Base-by-base conservation (phyloP, 23 tunicate species). In the Phallusia fumigata region DNA sequence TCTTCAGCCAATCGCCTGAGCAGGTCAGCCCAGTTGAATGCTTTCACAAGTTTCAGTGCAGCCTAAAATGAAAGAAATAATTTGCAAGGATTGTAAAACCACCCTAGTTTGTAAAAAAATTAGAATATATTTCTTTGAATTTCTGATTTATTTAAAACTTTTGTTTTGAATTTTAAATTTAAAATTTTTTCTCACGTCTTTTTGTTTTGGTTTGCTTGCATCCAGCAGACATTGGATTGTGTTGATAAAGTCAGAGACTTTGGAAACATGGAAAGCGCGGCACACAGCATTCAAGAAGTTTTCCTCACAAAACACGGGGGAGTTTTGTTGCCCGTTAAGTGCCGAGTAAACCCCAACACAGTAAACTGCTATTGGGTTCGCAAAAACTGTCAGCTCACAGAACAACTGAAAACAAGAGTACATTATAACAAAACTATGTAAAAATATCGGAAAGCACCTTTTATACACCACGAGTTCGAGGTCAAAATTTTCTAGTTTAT, bases 21-120 rank as follows among this genome's bases (percentile, higher is more conserved):
- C 82, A 87, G 75, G n/a, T 87, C 86, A 16, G 81, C 86, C 91
- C 91, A 87, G 49, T 87, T 87, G 86, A 87, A 87, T 26, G 65
- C 33, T 30, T 75, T 75, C 19, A 87, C 82, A 3, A 85, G 50
- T 58, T 24, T 58, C 16, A 21, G 69, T 8, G 69, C 69, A 1
- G 28, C 69, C 69, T 58, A 21, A 40, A 40, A 58, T 6, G 15
- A 58, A 13, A 58, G 69, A n/a, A n/a, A n/a, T n/a, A n/a, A n/a
- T n/a, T n/a, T n/a, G n/a, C n/a, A n/a, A n/a, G n/a, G n/a, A n/a
- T n/a, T n/a, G n/a, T n/a, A n/a, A n/a, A n/a, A n/a, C n/a, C n/a
- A n/a, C n/a, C n/a, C n/a, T n/a, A n/a, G n/a, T n/a, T n/a, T n/a
- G n/a, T n/a, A n/a, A n/a, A n/a, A n/a, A n/a, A n/a, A n/a, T n/a